Percentiles rank a stretch among this genome's conserved stretches.
phyloP scores from a whole-genome alignment of 2,888 invertebrate species.

The Dynastes hyllus region DNA sequence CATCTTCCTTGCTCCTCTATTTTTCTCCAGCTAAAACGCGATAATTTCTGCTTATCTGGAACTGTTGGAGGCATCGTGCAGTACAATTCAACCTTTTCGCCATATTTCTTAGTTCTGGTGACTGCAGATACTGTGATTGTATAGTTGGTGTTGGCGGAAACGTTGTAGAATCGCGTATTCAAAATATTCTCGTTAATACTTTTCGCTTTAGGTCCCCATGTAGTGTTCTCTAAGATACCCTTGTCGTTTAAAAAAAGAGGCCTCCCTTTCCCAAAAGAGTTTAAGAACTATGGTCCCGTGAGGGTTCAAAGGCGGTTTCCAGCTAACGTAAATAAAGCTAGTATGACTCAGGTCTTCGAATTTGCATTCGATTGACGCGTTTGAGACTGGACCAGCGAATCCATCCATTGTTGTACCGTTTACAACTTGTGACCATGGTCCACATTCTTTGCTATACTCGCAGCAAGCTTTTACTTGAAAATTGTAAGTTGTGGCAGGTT shows the following conservation, averaged over 20 bases:
- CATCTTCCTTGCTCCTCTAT: constrained; percentile 79
- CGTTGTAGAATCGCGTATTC: constrained; percentile 77
- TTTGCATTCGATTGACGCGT: constrained; percentile 79
- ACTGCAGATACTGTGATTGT: constrained; percentile 85
- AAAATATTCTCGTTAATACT: constrained; percentile 73
- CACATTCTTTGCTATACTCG: constrained; percentile 83
- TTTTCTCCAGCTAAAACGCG: constrained; percentile 77
- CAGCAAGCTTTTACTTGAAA: constrained; percentile 89
- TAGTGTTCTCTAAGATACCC: constrained; percentile 72
- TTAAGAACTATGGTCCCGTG: constrained; percentile 89
- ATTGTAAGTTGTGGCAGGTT: constrained; percentile 86
- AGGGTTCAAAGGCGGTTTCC: constrained; percentile 82
- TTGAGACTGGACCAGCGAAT: constrained; percentile 82
- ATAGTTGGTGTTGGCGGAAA: constrained; percentile 89
- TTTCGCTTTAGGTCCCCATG: constrained; percentile 76
- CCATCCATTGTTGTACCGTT: constrained; percentile 91
- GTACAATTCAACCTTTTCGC: constrained; percentile 76
- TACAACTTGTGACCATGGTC: constrained; percentile 84
- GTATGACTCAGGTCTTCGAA: constrained; percentile 76
- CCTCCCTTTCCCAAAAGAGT: too few species aligned
- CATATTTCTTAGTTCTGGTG: constrained; percentile 83
- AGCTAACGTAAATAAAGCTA: constrained; percentile 80
- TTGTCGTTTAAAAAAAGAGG: constrained; percentile 74
- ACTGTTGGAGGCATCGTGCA: constrained; percentile 83
- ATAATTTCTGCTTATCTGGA: constrained; percentile 79